A percentile compares a stretch with the other conserved stretches of the same genome.
These are phyloP conservation scores for Grapholita molesta DNA, from an alignment of 1,140 invertebrate genomes.

Conservation along the genomic window DNA sequence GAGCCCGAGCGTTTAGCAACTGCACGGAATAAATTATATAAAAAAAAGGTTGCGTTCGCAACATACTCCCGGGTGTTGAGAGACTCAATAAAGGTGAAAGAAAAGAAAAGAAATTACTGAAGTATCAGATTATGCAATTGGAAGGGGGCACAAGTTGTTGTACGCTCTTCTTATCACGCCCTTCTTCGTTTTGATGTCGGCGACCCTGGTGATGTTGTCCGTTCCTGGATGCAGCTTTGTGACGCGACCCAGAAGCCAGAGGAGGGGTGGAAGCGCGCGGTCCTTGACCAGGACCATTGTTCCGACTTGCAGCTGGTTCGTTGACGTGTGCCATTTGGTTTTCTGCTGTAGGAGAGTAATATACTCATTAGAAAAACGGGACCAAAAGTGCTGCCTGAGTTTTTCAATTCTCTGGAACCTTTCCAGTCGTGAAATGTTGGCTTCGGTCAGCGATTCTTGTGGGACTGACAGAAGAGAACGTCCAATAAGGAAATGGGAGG, in stretches of 20 bases:
- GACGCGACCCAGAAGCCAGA: conserved; percentile 33
- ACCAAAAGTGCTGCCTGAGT: conserved; percentile 14
- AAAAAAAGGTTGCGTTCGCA: no score
- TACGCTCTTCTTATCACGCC: not conserved
- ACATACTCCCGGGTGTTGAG: no score
- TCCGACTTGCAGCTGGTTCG: not conserved
- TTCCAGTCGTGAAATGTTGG: not conserved
- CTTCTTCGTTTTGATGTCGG: not conserved
- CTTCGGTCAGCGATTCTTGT: not conserved
- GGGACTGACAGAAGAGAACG: not conserved
- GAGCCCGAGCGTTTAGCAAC: no score
- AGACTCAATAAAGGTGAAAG: no score
- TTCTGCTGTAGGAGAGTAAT: not conserved
- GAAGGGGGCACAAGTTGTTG: not conserved
- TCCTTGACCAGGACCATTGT: conserved; percentile 19
- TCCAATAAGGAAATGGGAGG: conserved; percentile 7
- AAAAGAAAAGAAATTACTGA: no score
- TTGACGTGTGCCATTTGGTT: not conserved
- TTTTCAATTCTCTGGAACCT: not conserved
- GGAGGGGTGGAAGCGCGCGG: conserved; percentile 20
- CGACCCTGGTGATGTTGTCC: conserved; percentile 6
- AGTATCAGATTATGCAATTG: no score
- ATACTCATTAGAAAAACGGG: not conserved
- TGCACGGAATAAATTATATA: no score
- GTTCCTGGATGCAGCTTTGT: conserved; percentile 20